A percentile compares a stretch with the other conserved stretches of the same genome.
These are phyloP conservation scores for Drosophila parvula DNA, from an alignment of 1,140 invertebrate species.

Conservation along the genomic window DNA sequence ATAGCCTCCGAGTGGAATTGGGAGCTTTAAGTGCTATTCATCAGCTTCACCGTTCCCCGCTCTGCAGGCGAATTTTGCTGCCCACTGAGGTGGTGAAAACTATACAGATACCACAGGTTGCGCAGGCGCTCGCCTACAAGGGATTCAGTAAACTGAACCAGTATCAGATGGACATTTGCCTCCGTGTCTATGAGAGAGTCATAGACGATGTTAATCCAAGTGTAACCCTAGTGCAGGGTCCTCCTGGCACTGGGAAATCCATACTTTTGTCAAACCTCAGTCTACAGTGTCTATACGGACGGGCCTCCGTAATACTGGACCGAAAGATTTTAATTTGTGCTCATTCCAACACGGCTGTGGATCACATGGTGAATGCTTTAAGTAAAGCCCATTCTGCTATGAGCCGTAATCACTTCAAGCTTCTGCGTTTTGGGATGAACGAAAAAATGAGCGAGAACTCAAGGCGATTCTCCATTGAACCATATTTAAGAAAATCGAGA, in stretches of 20 bases:
- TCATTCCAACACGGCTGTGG: slow-evolving; percentile 93
- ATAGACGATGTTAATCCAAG: slow-evolving; percentile 83
- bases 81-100: slow-evolving; percentile 46
- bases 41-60: slow-evolving; percentile 82
- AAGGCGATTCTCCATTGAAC: slow-evolving; percentile 26
- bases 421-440: slow-evolving; percentile 62
- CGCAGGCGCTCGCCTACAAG: slow-evolving; percentile 38
- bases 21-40: slow-evolving; percentile 85
- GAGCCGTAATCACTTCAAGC: slow-evolving; percentile 38
- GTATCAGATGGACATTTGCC: slow-evolving; percentile 85
- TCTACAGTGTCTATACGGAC: slow-evolving; percentile 86
- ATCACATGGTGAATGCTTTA: slow-evolving; percentile 84
- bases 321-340: slow-evolving; percentile 90
- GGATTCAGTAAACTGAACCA: slow-evolving; percentile 84
- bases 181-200: slow-evolving; percentile 83
- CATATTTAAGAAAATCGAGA: not conserved
- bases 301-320: slow-evolving; percentile 66
- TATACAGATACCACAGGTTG: slow-evolving; percentile 16
- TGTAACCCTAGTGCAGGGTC: slow-evolving; percentile 89
- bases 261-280: slow-evolving; percentile 88
- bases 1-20: slow-evolving; percentile 70
- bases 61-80: slow-evolving; percentile 75
- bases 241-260: slow-evolving; percentile 91
- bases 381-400: slow-evolving; percentile 12
- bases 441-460: slow-evolving; percentile 22